Conservation (phyloP, 1,140 invertebrate species). For the Drusus annulatus region DNA sequence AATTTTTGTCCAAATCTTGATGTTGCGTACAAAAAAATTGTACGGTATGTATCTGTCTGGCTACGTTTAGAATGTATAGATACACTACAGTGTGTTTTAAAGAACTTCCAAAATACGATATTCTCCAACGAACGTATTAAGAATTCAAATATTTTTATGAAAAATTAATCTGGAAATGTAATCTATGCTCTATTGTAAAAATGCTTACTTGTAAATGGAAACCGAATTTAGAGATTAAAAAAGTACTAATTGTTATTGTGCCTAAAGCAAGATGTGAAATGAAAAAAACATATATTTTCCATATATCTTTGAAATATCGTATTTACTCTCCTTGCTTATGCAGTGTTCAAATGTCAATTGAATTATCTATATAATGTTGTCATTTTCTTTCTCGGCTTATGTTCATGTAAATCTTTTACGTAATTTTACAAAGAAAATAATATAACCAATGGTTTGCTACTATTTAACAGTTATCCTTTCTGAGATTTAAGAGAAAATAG, state of each 20-base stretch:
- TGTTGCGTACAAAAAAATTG: conserved; percentile 41
- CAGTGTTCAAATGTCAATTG: conserved; percentile 45
- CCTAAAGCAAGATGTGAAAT: conserved; percentile 54
- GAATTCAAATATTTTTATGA: conserved; percentile 51
- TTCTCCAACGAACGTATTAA: conserved; percentile 4
- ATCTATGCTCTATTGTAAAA: conserved; percentile 53
- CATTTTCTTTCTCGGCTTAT: too few relatives aligned
- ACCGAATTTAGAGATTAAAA: conserved; percentile 57
- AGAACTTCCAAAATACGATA: conserved; percentile 23
- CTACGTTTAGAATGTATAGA: conserved; percentile 2
- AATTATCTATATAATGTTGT: conserved; percentile 11
- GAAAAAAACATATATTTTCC: conserved; percentile 47
- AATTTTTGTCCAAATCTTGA: conserved; percentile 52
- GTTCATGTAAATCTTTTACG: too few relatives aligned
- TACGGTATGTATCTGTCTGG: not conserved
- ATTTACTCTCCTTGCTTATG: conserved; percentile 36
- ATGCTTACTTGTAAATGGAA: conserved; percentile 56
- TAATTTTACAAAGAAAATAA: too few relatives aligned
- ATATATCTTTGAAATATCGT: conserved; percentile 36
- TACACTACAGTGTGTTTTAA: not conserved
- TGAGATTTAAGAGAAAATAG: too few relatives aligned
- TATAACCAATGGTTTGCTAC: too few relatives aligned
- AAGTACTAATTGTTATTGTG: conserved; percentile 58
- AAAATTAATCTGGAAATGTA: conserved; percentile 32
- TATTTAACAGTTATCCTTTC: too few relatives aligned